Evolutionary conservation across 2,113 vertebrate species (phyloP).

Genomic region (Dasyprocta punctata): DNA sequence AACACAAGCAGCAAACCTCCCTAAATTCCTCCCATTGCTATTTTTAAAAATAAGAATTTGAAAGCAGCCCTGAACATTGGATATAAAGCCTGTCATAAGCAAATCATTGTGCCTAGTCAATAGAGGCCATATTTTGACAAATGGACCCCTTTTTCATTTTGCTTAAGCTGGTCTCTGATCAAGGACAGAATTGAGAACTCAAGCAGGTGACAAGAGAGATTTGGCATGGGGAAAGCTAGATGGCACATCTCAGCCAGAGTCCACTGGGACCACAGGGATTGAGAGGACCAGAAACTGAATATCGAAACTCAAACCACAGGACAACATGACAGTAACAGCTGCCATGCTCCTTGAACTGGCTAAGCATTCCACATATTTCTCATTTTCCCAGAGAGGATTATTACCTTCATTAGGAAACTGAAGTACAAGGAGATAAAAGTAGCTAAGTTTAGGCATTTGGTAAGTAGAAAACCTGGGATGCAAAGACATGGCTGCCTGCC

Average conservation of each 20-base stretch:
- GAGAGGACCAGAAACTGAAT: neutral
- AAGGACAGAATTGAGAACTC: neutral
- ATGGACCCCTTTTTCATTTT: neutral
- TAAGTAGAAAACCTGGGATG: neutral
- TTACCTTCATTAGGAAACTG: neutral
- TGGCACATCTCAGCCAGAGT: neutral
- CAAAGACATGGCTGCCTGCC: neutral
- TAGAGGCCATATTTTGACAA: fast-evolving
- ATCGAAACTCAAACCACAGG: neutral
- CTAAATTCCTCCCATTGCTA: neutral
- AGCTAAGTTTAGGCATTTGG: neutral
- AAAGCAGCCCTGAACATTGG: neutral
- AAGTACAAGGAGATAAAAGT: neutral
- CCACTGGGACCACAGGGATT: neutral
- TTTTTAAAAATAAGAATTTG: neutral
- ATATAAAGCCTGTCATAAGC: neutral
- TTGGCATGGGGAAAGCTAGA: neutral
- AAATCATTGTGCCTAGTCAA: neutral
- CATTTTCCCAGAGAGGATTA: neutral
- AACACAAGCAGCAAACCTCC: neutral
- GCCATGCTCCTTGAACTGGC: too few relatives aligned
- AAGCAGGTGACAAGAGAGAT: neutral
- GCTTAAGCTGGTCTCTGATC: neutral
- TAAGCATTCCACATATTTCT: fast-evolving
- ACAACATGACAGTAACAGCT: too few relatives aligned